Evolutionary conservation across 2,888 invertebrate genomes (phyloP).

Genomic region (Lamproptera curius): DNA sequence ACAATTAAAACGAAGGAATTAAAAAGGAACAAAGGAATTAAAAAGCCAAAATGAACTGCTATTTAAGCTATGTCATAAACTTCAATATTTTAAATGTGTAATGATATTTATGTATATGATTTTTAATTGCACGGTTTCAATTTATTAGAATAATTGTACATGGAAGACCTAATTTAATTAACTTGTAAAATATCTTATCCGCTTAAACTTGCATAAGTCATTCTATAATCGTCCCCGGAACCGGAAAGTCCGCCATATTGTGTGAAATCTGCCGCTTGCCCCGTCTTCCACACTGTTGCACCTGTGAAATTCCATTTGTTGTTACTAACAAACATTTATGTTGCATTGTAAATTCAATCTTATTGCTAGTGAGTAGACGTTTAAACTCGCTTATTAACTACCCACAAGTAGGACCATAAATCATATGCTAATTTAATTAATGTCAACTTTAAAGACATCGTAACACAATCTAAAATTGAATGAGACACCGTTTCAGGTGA

Average conservation of each 20-base stretch:
- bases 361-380: conserved; percentile 19
- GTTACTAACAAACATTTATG: conserved; percentile 13
- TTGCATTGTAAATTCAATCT: conserved; percentile 25
- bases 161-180: too few species aligned
- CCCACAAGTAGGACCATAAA: not conserved
- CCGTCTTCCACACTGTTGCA: conserved; percentile 69
- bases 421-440: conserved; percentile 7
- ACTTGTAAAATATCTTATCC: conserved; percentile 24
- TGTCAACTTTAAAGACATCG: conserved; percentile 9
- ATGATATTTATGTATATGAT: too few species aligned
- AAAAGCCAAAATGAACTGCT: too few species aligned
- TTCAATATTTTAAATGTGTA: too few species aligned
- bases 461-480: conserved; percentile 25
- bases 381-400: conserved; percentile 16
- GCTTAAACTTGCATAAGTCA: conserved; percentile 42
- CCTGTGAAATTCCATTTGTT: conserved; percentile 50
- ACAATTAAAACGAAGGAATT: too few species aligned
- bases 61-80: too few species aligned
- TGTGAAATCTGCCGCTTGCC: conserved; percentile 67
- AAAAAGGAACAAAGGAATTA: too few species aligned
- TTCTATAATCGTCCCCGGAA: conserved; percentile 65
- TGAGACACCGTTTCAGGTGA: conserved; percentile 51
- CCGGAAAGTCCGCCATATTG: conserved; percentile 73
- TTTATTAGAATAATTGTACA: too few species aligned
- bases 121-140: too few species aligned